Base-by-base conservation (phyloP, 2,888 invertebrate genomes). In the Cremastinae sp. region DNA sequence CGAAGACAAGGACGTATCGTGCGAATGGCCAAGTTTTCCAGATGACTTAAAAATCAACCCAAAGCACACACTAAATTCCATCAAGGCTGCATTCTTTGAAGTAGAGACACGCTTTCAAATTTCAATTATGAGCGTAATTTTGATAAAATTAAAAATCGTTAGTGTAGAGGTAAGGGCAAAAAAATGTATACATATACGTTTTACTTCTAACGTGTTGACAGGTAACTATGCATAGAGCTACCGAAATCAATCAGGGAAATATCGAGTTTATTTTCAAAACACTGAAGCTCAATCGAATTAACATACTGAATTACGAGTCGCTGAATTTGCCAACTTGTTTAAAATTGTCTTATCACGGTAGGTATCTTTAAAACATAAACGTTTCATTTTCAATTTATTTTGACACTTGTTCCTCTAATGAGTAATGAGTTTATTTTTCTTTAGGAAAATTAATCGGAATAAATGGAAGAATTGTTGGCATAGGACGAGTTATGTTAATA, bases 31-130 rank as follows among this genome's bases (percentile, higher is more conserved):
- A 18, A 90, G 90, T 10, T 91, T 95, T 80, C 86, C 88, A 74
- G 90, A 91, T 47, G 94, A 96, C 82, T 87, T 97, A 39, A 90
- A 91, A 79, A 92, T 92, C 72, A 92, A 91, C 69, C 94, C 96
- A 0, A 92, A 94, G 75, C 90, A 90, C 62, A 92, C 94, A 20
- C 90, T 96, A 41, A 91, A 92, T 53, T 92, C 93, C 64, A 88
- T 96, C 74, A 95, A 94, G 47, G 91, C 94, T 74, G 95, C 95
- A 66, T 93, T 96, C 91, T 94, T 96, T 90, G 93, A 95, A 91
- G 93, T 93, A 77, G 83, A 20, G 8, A n/a, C n/a, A 43, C 9
- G n/a, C 14, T 12, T 12, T 14, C 20, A 0, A 59, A 39, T 14
- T 51, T 16, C 0, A 3, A 7, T 45, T 55, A n/a, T n/a, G n/a